Evolutionary conservation across 2,797 vertebrate genomes (phyloP).

Genomic region (Halcyon smyrnensis): DNA sequence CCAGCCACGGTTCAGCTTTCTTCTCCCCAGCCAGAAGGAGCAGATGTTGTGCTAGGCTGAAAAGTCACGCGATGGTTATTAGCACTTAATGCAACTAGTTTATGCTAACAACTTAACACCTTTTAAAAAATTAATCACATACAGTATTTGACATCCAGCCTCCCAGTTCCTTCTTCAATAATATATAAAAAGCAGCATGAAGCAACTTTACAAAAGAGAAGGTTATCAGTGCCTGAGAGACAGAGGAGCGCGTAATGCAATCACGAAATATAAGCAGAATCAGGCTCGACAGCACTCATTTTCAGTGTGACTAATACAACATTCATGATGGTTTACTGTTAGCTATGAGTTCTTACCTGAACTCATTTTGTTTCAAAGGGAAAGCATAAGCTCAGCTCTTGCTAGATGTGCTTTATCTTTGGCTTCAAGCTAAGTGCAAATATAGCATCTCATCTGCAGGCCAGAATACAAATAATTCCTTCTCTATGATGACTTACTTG

Average conservation of each 20-base stretch:
- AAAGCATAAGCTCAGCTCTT: background rate
- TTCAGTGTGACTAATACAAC: background rate
- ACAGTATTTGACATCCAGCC: background rate
- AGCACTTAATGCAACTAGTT: background rate
- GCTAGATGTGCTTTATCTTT: background rate
- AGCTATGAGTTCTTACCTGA: background rate
- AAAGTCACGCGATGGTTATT: background rate
- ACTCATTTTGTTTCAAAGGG: background rate
- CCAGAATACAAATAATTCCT: background rate
- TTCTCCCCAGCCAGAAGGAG: background rate
- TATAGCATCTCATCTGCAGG: background rate
- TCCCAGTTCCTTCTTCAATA: background rate
- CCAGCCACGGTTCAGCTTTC: background rate
- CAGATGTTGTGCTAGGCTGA: background rate
- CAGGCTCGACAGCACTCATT: background rate
- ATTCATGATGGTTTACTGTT: conserved; percentile 9
- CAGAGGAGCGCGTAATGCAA: background rate
- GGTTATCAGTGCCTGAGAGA: background rate
- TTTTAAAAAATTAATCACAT: conserved; percentile 21
- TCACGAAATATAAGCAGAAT: background rate
- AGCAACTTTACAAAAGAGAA: background rate
- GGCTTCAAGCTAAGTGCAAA: background rate
- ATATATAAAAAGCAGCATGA: background rate
- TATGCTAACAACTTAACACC: background rate
- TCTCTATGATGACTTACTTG: background rate